Evolutionary conservation across 2,797 vertebrate species (phyloP).

Genomic region (Pseudomugil tenellus): DNA sequence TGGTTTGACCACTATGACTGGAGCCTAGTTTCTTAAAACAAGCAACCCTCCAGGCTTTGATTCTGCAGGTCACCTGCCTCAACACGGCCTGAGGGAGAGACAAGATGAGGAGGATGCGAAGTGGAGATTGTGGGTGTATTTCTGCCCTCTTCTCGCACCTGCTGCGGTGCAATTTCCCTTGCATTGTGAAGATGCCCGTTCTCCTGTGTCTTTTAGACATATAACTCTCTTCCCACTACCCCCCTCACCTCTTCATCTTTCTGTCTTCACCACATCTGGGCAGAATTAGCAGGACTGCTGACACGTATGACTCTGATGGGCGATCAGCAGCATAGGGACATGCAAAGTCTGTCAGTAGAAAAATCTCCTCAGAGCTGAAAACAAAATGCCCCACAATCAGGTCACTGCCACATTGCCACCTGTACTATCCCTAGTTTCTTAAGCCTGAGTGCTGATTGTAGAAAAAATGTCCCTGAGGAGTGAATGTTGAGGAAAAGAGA

Average conservation of each 20-base stretch:
- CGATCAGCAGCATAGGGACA: slow-evolving; percentile 58
- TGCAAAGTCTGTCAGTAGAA: slow-evolving; percentile 73
- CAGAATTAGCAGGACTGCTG: slow-evolving; percentile 73
- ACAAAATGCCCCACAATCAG: slow-evolving; percentile 36
- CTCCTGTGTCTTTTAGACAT: slow-evolving; percentile 52
- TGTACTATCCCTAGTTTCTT: slow-evolving; percentile 48
- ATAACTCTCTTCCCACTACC: slow-evolving; percentile 33
- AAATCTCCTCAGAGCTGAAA: slow-evolving; percentile 61
- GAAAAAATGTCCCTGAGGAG: slow-evolving; percentile 41
- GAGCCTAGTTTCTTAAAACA: slow-evolving; percentile 64
- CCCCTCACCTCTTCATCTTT: slow-evolving; percentile 27
- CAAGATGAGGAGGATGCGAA: background rate
- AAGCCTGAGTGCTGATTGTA: background rate
- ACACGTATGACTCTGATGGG: slow-evolving; percentile 72
- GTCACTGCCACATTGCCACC: slow-evolving; percentile 66
- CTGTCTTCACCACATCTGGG: slow-evolving; percentile 78
- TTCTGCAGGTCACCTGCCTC: slow-evolving; percentile 61
- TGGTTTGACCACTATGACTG: slow-evolving; percentile 65
- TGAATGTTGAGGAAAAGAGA: slow-evolving; percentile 23
- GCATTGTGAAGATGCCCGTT: slow-evolving; percentile 48
- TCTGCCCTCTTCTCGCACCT: slow-evolving; percentile 60
- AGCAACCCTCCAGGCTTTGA: slow-evolving; percentile 50
- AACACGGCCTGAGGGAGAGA: slow-evolving; percentile 41
- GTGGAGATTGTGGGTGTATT: background rate
- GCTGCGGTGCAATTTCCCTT: slow-evolving; percentile 58